phyloP scores from a whole-genome alignment of 2,797 vertebrate genomes.

The Epinephelus malabaricus region DNA sequence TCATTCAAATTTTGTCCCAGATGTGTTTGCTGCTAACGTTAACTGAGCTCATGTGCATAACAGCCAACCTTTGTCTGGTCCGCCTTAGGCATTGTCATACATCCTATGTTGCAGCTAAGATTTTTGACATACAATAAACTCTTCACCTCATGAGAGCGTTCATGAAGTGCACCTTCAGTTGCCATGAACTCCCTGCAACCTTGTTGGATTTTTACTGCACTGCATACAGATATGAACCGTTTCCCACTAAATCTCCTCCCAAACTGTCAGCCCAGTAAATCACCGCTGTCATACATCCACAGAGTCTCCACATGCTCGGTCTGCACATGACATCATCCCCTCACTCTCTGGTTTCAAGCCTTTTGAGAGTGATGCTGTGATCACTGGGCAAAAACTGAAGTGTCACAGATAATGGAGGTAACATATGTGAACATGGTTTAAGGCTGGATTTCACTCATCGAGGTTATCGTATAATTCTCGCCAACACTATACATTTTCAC shows the following conservation, averaged over 20 bases:
- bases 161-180: constrained; percentile 28
- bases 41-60: constrained; percentile 6
- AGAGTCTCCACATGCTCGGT: constrained; percentile 22
- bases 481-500: neutral
- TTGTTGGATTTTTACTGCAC: constrained; percentile 29
- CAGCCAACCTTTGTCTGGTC: neutral
- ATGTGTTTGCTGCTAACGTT: neutral
- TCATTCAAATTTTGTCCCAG: constrained; percentile 33
- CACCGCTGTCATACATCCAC: constrained; percentile 30
- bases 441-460: constrained; percentile 3
- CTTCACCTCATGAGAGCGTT: constrained; percentile 21
- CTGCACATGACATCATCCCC: constrained; percentile 54
- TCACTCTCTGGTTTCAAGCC: constrained; percentile 51
- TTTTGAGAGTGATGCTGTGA: constrained; percentile 35
- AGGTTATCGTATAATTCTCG: constrained; percentile 10
- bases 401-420: constrained; percentile 37
- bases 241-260: constrained; percentile 20
- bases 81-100: neutral
- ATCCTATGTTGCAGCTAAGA: constrained; percentile 4
- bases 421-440: constrained; percentile 34
- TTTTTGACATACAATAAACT: constrained; percentile 34
- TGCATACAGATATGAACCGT: constrained; percentile 32
- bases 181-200: constrained; percentile 24
- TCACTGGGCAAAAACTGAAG: constrained; percentile 24
- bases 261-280: constrained; percentile 42